Percentiles rank a stretch among this genome's conserved stretches.
phyloP scores from a whole-genome alignment of 2,888 invertebrate genomes.

The Apotomis betuletana region DNA sequence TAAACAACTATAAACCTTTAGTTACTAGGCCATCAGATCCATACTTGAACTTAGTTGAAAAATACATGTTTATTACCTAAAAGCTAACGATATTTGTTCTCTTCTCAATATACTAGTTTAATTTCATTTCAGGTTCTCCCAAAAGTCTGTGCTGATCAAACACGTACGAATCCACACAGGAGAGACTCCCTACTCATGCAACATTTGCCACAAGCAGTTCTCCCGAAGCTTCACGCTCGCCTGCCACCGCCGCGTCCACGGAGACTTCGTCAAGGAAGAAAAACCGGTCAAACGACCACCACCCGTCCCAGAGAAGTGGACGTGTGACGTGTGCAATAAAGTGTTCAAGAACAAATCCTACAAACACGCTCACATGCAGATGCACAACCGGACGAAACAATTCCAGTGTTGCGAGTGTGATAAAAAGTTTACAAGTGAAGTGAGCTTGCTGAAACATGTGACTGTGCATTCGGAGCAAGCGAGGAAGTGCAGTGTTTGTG shows the following conservation, averaged over 20 bases:
- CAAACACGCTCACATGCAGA: conserved; percentile 13
- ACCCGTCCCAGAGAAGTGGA: conserved; percentile 3
- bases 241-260: conserved; percentile 17
- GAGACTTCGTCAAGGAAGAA: not conserved
- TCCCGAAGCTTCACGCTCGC: conserved; percentile 16
- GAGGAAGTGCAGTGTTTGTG: conserved; percentile 13
- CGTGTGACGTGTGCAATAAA: conserved; percentile 13
- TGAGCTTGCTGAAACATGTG: conserved; percentile 5
- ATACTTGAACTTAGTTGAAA: too few species aligned
- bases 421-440: conserved; percentile 18
- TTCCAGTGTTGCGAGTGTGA: conserved; percentile 7
- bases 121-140: conserved; percentile 18
- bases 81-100: too few species aligned
- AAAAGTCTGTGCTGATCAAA: conserved; percentile 27
- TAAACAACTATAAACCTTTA: too few species aligned
- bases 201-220: conserved; percentile 29
- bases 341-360: conserved; percentile 20
- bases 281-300: not conserved
- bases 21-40: too few species aligned
- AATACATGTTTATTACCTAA: too few species aligned
- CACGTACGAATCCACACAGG: conserved; percentile 34
- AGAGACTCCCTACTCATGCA: conserved; percentile 27
- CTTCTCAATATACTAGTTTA: not conserved
- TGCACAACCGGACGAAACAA: conserved; percentile 6
- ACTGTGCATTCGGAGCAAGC: conserved; percentile 1